A percentile compares a stretch with the other conserved stretches of the same genome.
Conservation (phyloP, 2,888 invertebrate genomes). For the Pasiphila rectangulata region DNA sequence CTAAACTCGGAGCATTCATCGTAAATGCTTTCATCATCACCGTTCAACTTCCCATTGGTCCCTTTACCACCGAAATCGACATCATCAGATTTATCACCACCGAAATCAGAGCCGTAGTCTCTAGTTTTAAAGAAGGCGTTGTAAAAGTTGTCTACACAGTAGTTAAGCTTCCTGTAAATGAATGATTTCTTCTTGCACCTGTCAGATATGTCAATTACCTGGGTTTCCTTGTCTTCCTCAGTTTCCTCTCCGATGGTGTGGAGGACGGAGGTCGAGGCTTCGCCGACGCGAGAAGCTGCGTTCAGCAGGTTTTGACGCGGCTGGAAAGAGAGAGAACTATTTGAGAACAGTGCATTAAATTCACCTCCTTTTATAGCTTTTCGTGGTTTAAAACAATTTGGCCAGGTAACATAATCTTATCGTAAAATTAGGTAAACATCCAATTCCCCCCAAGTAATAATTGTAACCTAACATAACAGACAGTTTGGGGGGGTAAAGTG, state of each 20-base stretch:
- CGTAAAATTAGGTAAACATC: no score
- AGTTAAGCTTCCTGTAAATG: conserved; percentile 71
- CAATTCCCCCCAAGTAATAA: no score
- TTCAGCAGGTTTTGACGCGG: conserved; percentile 95
- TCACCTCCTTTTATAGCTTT: no score
- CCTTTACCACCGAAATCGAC: conserved; percentile 6
- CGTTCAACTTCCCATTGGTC: not conserved
- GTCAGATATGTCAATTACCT: conserved; percentile 61
- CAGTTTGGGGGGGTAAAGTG: no score
- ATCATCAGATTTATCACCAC: conserved; percentile 29
- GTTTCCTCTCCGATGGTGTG: conserved; percentile 96
- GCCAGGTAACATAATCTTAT: no score
- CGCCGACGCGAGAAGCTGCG: conserved; percentile 97
- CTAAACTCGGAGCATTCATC: conserved; percentile 29
- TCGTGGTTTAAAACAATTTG: no score
- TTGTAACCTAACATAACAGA: no score
- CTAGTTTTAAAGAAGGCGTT: conserved; percentile 66
- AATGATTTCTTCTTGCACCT: conserved; percentile 55
- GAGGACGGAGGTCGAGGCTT: conserved; percentile 96
- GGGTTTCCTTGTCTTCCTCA: conserved; percentile 89
- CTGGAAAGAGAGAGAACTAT: conserved; percentile 58
- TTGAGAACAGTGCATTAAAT: not conserved
- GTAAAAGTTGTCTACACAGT: conserved; percentile 75
- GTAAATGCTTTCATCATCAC: conserved; percentile 36
- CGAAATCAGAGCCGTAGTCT: conserved; percentile 56